Base-by-base conservation (phyloP, 2,888 invertebrate species). In the Melikaiella ostensackeni region DNA sequence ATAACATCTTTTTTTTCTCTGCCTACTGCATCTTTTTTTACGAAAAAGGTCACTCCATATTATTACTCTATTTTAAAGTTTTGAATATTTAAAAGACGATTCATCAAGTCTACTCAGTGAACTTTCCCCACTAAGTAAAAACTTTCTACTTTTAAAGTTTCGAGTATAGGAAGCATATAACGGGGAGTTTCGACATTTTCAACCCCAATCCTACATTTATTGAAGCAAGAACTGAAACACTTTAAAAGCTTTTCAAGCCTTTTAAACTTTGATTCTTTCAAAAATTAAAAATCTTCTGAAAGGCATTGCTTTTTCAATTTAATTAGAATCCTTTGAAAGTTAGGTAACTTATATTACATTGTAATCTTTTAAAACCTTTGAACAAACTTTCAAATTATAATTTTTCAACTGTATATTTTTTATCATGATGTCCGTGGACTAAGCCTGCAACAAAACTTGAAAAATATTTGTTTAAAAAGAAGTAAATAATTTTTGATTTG, bases 121-220 rank as follows among this genome's bases (percentile, higher is more conserved):
- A 70, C 66, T 70, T 70, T 70, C n/a, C 27, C n/a, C 46, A 70
- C n/a, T 30, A n/a, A 50, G 30, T 70, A 30, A 24, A 50, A 70
- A 70, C 66, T 70, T 70, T 70, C 30, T 27, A 70, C 66, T 70
- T 70, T 30, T 30, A 70, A 70, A 70, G 46, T 70, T 70, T 70
- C 46, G 66, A 70, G n/a, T 9, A 24, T 11, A 24, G 11, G 8
- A 57, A 57, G 24, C 57, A 57, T 21, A 11, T 9, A 24, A n/a
- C 9, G 19, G 46, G 9, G n/a, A 33, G 50, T 42, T 70, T 46
- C 30, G 46, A 46, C 46, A 70, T 70, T 70, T 70, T 27, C 27
- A 50, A 50, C 66, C 46, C 30, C 27, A 27, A 42, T 66, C 27
- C 19, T 19, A 7, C 66, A 30, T 27, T 42, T 46, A 46, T 50